Percentiles rank a stretch among this genome's conserved stretches.
Conservation (phyloP, 2,888 invertebrate genomes). For the Leucophenga montana region DNA sequence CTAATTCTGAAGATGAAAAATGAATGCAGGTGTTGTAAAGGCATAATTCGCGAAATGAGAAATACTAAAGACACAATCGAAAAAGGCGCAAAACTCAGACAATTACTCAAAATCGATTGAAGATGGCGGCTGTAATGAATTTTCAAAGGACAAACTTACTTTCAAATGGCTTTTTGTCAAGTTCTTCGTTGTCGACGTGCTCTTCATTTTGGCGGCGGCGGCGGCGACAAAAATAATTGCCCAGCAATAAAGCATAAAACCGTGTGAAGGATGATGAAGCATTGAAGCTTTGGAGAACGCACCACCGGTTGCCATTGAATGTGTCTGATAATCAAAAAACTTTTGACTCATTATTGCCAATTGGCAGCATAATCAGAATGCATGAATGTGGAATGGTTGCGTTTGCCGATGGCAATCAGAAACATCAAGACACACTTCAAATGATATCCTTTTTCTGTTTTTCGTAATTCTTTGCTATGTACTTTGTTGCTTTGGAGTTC, state of each 20-base stretch:
- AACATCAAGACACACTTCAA: conserved; percentile 17
- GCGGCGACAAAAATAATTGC: conserved; percentile 25
- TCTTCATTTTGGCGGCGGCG: not conserved
- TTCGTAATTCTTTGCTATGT: too few species aligned
- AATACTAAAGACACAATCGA: not conserved
- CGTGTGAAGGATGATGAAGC: too few species aligned
- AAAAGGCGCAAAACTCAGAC: not conserved
- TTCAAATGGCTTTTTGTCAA: conserved; percentile 19
- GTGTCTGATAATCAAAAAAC: conserved; percentile 54
- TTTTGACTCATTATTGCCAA: conserved; percentile 44
- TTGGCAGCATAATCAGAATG: conserved; percentile 23
- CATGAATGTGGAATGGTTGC: not conserved
- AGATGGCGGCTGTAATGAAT: conserved; percentile 18
- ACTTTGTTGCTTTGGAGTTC: too few species aligned
- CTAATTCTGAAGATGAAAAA: conserved; percentile 50
- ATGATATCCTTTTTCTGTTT: conserved; percentile 7
- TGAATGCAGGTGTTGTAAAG: conserved; percentile 56
- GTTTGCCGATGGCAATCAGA: not conserved
- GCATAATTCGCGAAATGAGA: not conserved
- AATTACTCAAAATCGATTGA: conserved; percentile 13
- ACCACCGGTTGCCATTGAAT: conserved; percentile 1
- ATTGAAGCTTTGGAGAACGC: not conserved
- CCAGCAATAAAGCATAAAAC: conserved; percentile 22
- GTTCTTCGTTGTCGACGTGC: not conserved
- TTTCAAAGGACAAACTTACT: conserved; percentile 17